Percentiles rank a stretch among this genome's conserved stretches.
Conservation (phyloP, 2,113 vertebrate genomes). For the Thalassoma bifasciatum region DNA sequence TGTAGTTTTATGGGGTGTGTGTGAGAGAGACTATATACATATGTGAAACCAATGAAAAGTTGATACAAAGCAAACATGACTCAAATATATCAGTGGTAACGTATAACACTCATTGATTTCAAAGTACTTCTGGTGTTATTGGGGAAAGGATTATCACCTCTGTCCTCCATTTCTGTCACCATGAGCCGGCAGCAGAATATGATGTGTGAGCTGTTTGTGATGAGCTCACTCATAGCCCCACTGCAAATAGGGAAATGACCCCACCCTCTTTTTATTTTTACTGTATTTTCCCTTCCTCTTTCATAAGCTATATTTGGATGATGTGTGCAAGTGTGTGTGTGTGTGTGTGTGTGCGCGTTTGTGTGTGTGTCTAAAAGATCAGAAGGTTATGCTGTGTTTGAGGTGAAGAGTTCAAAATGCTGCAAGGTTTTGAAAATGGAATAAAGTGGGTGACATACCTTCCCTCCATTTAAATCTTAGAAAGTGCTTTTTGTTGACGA, state of each 20-base stretch:
- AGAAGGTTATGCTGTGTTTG: conserved; percentile 29
- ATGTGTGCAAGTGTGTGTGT: neutral
- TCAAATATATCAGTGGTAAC: too few relatives aligned
- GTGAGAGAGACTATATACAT: too few relatives aligned
- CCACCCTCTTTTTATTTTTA: conserved; percentile 54
- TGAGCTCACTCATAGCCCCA: neutral
- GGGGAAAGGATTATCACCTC: neutral
- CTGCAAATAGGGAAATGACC: conserved; percentile 57
- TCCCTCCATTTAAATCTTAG: neutral
- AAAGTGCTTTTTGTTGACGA: neutral
- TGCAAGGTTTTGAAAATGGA: neutral
- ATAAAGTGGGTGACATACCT: neutral
- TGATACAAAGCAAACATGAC: too few relatives aligned
- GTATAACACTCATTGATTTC: too few relatives aligned
- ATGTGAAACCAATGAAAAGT: too few relatives aligned
- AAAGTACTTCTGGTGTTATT: neutral
- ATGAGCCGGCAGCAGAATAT: neutral
- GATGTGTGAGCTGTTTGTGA: neutral
- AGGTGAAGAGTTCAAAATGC: neutral
- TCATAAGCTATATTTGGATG: conserved; percentile 59
- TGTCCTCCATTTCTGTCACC: neutral
- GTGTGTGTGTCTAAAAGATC: conserved; percentile 19
- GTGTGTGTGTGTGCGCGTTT: neutral
- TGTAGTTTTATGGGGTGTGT: too few relatives aligned
- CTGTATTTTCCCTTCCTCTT: conserved; percentile 67